Evolutionary conservation across 1,140 invertebrate genomes (phyloP), one percentile per base, ranked within the genome.

Genomic region (Arctopsyche grandis): DNA sequence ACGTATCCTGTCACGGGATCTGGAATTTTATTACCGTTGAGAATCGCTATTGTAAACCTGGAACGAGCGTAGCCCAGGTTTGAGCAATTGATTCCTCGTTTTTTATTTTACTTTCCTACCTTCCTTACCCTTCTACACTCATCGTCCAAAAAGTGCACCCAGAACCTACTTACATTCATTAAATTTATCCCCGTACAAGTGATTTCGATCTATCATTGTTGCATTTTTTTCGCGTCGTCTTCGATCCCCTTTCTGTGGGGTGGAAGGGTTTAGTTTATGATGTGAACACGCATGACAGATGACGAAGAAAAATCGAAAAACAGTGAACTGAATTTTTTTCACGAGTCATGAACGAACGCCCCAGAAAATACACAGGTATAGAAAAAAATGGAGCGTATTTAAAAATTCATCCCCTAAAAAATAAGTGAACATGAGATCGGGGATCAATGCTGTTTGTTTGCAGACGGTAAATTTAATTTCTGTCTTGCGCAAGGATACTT

Each of bases 261-360:
- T 56, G n/a, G n/a, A 70, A 74, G 75, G 78, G 56, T 22, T 75
- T 80, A 56, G 60, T 82, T 82, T 82, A 82, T 82, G 79, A 82
- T 82, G 81, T 82, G 81, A 82, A 82, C 79, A 63, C 79, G 58
- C 81, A 80, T 80, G 81, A 80, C 79, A 79, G 71, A 77, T 80
- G 81, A 82, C 60, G 74, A 79, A 82, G 81, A 82, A 80, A 82
- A 82, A 82, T 82, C 79, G 79, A 80, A 82, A 82, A 80, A 82
- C 79, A 82, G 81, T 82, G 79, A 82, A 80, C 81, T 82, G 66
- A 78, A 77, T 79, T 79, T 70, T 76, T 58, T 71, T 75, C 56
- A 78, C 77, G 79, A 71, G 63, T 78, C 77, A 78, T 78, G n/a
- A n/a, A 78, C 44, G 3, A 38, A 78, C 44, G 29, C 38, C 19